Base-by-base conservation (phyloP, 2,113 vertebrate genomes). In the Pomatostomus ruficeps region DNA sequence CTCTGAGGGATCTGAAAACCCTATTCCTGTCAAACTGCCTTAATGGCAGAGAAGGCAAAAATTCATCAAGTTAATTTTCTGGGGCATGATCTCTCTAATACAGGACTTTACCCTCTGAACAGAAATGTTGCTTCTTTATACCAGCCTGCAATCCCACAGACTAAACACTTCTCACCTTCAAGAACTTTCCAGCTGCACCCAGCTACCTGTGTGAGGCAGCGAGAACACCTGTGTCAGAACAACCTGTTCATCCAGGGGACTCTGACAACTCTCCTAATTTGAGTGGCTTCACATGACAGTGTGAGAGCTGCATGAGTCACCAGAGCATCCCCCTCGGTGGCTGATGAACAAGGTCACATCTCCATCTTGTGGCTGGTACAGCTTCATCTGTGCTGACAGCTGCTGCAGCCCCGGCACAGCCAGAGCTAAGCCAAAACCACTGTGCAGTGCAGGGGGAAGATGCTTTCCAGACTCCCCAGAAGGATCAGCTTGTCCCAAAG, bases 351-450 rank as follows among this genome's bases (percentile, higher is more conserved):
- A 59, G 82, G 65, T 77, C 88, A 94, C 61, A 51, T 85, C 95
- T 72, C 94, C 94, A 95, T 88, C 96, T 96, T 70, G 89, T 93
- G 93, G 96, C 75, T 83, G 91, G 7, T 80, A 67, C 11, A n/a
- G 71, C 52, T 93, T 74, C 82, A 24, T 66, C 67, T 45, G 13
- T 23, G 22, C 51, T 51, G 75, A 62, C 73, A 87, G 70, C 12
- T 0, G 11, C 73, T 36, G 59, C 48, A 73, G 35, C 51, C 45
- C 16, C 0, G 13, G 16, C 40, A 8, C 75, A 46, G 57, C 0
- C 80, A n/a, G 63, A 80, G 40, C 22, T 63, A 8, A 35, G 7
- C 38, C 72, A 68, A 40, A 43, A 43, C 1, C 12, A 7, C 31
- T 10, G 40, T 3, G 63, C 54, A 31, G 16, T 2, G 3, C 28